phyloP scores from a whole-genome alignment of 1,140 invertebrate species.

The Trachymyrmex septentrionalis region DNA sequence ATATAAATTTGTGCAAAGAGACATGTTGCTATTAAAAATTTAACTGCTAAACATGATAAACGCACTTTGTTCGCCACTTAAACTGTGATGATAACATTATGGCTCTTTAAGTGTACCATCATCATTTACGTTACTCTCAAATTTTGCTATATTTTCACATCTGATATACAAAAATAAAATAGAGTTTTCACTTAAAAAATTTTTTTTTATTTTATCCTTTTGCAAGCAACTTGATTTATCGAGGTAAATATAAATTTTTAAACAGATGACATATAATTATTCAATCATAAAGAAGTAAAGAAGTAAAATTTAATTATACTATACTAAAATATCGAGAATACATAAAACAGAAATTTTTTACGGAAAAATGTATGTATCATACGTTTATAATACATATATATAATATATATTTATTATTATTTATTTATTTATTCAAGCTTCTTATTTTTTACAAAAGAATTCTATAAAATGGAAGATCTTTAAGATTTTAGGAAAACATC shows the following conservation, averaged over 20 bases:
- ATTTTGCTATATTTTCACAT: not conserved
- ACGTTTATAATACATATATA: not conserved
- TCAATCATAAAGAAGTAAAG: not conserved
- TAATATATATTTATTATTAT: too few relatives aligned
- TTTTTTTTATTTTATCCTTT: too few relatives aligned
- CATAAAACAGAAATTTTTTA: not conserved
- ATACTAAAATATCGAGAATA: not conserved
- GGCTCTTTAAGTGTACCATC: conserved; percentile 27
- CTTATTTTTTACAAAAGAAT: not conserved
- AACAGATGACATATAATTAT: not conserved
- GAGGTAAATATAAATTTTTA: not conserved
- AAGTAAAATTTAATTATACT: not conserved
- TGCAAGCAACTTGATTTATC: not conserved
- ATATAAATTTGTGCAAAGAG: conserved; percentile 2
- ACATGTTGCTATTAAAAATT: not conserved
- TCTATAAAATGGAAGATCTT: not conserved
- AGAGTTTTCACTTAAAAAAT: too few relatives aligned
- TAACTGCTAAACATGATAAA: not conserved
- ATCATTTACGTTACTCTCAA: conserved; percentile 3
- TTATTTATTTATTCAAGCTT: not conserved
- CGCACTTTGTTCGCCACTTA: not conserved
- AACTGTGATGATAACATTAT: conserved; percentile 20
- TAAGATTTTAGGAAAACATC: not conserved
- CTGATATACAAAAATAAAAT: not conserved
- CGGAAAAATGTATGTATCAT: not conserved